phyloP scores from a whole-genome alignment of 2,113 vertebrate genomes.

The Tenrec ecaudatus region DNA sequence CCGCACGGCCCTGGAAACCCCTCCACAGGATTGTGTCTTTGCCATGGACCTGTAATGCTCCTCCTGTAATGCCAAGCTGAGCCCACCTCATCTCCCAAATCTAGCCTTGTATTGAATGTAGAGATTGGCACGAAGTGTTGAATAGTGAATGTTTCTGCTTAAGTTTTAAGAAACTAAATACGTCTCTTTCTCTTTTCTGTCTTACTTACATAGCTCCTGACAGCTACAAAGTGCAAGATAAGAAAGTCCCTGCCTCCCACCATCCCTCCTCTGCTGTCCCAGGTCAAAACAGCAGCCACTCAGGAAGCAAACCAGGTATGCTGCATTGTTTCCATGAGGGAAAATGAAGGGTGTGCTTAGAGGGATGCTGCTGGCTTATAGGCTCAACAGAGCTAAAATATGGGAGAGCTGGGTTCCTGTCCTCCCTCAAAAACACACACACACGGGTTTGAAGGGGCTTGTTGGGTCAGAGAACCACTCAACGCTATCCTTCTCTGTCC shows the following conservation, averaged over 20 bases:
- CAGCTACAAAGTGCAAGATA: constrained; percentile 90
- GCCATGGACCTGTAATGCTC: neutral
- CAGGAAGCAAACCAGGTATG: constrained; percentile 88
- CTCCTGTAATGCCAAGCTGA: neutral
- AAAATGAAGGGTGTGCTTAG: neutral
- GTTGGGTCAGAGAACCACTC: neutral
- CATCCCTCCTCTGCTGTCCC: constrained; percentile 83
- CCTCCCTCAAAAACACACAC: neutral
- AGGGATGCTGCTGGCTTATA: neutral
- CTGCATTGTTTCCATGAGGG: neutral
- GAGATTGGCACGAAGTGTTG: neutral
- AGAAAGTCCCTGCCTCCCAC: constrained; percentile 82
- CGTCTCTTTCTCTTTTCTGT: constrained; percentile 42
- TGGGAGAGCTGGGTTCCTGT: neutral
- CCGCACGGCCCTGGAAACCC: neutral
- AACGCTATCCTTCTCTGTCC: constrained; percentile 3
- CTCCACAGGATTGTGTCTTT: neutral
- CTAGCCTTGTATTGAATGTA: neutral
- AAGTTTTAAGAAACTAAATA: constrained; percentile 64
- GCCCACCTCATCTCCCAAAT: neutral
- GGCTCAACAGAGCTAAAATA: neutral
- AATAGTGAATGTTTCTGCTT: neutral
- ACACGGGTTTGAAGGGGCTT: neutral
- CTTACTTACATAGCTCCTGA: constrained; percentile 86
- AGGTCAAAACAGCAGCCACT: constrained; percentile 84